Base-by-base conservation (phyloP, 1,140 invertebrate species). In the Sogatella furcifera region DNA sequence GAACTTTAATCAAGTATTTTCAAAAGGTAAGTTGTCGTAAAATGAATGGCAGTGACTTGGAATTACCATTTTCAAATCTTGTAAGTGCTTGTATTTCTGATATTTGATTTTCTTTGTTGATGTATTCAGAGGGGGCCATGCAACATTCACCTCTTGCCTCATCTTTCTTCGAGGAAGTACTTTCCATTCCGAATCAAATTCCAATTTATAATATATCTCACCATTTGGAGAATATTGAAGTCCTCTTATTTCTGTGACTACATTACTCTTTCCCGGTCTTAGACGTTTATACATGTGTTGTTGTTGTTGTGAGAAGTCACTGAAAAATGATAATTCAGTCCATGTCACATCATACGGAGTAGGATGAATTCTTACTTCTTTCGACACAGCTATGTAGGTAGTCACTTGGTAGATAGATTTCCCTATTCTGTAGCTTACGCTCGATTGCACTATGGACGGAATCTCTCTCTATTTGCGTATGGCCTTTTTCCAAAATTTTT, bases 401-500 rank as follows among this genome's bases (percentile, higher is more conserved):
- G 52, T 52, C 57, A 49, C 43, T 52, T 11, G 43, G 57, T 31
- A 59, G 31, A 28, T 59, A 34, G 22, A 59, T 59, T 28, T 59
- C 44, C 57, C 60, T 63, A 60, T 65, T 28, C 24, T 69, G 66
- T 46, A 69, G 55, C 54, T 60, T 63, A 59, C 56, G 64, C 59
- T 70, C 67, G 46, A 71, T 69, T 11, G 60, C 52, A 53, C 55
- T 63, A 61, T 76, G 72, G 2, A 74, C 68, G 10, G 65, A 68
- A 59, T 77, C 74, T 55, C 66, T 66, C 56, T 76, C 73, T 70
- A 75, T 76, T 58, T 74, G 72, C 19, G 71, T 75, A 58, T 76
- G 73, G 8, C 73, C 74, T 38, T 65, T 67, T 63, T 70, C 69
- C 9, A 76, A 61, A 66, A 65, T 74, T 64, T 75, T 76, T 65